A percentile compares a stretch with the other conserved stretches of the same genome.
Evolutionary conservation across 2,113 vertebrate species (phyloP).

Genomic region (Barnardius zonarius): DNA sequence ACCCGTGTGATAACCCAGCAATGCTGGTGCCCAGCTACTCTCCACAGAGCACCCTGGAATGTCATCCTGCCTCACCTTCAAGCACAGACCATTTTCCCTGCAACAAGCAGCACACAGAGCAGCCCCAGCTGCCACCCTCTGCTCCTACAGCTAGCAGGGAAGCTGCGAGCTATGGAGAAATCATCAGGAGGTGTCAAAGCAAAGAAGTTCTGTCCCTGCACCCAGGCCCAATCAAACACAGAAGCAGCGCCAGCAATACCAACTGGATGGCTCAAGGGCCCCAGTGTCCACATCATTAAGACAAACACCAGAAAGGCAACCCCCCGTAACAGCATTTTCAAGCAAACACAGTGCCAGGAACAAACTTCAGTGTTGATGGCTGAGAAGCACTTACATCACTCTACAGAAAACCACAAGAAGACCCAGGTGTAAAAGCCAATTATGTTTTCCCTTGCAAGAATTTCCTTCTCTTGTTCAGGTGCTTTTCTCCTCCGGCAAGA

Average conservation of each 20-base stretch:
- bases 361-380: background rate
- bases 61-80: rapidly evolving
- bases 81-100: background rate
- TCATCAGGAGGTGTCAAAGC: background rate
- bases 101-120: background rate
- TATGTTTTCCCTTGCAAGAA: background rate
- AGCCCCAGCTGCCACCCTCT: background rate
- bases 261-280: background rate
- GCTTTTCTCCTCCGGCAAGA: background rate
- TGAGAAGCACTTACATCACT: background rate
- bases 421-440: background rate
- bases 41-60: background rate
- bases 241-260: background rate
- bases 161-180: rapidly evolving
- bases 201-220: background rate
- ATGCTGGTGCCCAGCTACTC: background rate
- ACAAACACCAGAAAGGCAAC: background rate
- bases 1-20: rapidly evolving
- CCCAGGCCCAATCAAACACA: background rate
- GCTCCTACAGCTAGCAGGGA: background rate
- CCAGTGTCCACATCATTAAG: background rate
- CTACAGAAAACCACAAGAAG: background rate
- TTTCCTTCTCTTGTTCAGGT: background rate
- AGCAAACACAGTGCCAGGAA: background rate
- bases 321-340: background rate